These are phyloP conservation scores for Cremastinae sp. DNA, from an alignment of 2,888 invertebrate species.

Conservation along the genomic window DNA sequence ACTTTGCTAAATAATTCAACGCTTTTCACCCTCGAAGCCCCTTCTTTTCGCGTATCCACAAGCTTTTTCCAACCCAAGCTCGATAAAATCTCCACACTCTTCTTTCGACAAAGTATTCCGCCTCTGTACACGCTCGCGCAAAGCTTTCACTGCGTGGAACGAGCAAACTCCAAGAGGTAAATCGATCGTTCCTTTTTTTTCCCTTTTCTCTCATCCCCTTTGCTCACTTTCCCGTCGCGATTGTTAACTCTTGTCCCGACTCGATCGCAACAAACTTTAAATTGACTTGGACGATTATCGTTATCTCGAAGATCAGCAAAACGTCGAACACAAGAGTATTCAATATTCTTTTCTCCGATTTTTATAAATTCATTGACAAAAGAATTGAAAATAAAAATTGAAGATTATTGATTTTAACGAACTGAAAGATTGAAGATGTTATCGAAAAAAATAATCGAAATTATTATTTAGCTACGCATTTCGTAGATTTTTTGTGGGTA, in stretches of 20 bases:
- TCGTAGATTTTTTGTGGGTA: too few species aligned
- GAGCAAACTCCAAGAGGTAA: constrained; percentile 34
- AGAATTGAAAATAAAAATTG: not conserved
- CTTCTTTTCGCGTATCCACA: constrained; percentile 3
- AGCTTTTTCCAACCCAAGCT: constrained; percentile 31
- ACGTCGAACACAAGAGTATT: too few species aligned
- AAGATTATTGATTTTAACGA: too few species aligned
- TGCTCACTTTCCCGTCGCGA: constrained; percentile 4
- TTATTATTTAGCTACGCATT: too few species aligned
- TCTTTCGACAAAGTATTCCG: constrained; percentile 34
- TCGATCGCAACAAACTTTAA: too few species aligned
- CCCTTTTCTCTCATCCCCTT: constrained; percentile 1
- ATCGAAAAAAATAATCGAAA: too few species aligned
- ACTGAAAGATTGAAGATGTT: too few species aligned
- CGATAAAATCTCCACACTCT: constrained; percentile 56
- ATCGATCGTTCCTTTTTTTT: constrained; percentile 40
- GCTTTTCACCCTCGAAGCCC: constrained; percentile 22
- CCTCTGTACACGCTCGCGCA: constrained; percentile 18
- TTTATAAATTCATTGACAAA: not conserved
- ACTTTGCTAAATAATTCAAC: constrained; percentile 60
- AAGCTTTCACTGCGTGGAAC: constrained; percentile 31
- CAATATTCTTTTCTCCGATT: not conserved
- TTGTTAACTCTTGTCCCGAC: too few species aligned
- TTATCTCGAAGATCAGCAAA: too few species aligned
- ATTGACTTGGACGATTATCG: too few species aligned